These are phyloP conservation scores for Salmo trutta DNA, from an alignment of 2,797 vertebrate genomes.

Conservation along the genomic window DNA sequence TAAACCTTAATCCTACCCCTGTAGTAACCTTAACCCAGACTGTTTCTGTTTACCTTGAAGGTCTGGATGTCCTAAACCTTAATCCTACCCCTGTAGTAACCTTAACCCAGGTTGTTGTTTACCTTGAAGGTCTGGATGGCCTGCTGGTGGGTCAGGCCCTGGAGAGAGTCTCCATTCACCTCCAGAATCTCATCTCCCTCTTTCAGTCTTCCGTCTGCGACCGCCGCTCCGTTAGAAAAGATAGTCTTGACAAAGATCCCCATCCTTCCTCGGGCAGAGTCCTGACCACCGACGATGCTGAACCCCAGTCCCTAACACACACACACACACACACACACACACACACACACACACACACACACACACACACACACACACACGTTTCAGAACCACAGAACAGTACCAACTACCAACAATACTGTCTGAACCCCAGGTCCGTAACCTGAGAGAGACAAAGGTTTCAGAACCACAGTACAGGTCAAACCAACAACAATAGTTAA, in stretches of 20 bases:
- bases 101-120: constrained; percentile 25
- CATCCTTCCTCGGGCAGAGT: constrained; percentile 94
- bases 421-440: not conserved
- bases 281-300: constrained; percentile 95
- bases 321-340: constrained; percentile 88
- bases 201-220: constrained; percentile 92
- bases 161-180: constrained; percentile 87
- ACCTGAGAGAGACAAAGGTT: not conserved
- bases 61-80: too few species aligned
- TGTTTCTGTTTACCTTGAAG: too few species aligned
- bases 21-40: too few species aligned
- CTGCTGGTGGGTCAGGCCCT: constrained; percentile 84
- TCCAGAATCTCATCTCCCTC: constrained; percentile 91
- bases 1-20: too few species aligned
- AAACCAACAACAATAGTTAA: not conserved
- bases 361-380: constrained; percentile 82
- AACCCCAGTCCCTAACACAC: constrained; percentile 89
- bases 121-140: constrained; percentile 99
- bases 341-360: constrained; percentile 52
- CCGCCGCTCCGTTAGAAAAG: constrained; percentile 90
- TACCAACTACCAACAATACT: not conserved
- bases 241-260: constrained; percentile 98
- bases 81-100: not conserved
- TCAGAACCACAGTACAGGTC: not conserved
- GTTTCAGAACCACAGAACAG: constrained; percentile 44